These are phyloP conservation scores for Porites divaricata DNA, from an alignment of 92 coral and sea anemone genomes.

Conservation along the genomic window DNA sequence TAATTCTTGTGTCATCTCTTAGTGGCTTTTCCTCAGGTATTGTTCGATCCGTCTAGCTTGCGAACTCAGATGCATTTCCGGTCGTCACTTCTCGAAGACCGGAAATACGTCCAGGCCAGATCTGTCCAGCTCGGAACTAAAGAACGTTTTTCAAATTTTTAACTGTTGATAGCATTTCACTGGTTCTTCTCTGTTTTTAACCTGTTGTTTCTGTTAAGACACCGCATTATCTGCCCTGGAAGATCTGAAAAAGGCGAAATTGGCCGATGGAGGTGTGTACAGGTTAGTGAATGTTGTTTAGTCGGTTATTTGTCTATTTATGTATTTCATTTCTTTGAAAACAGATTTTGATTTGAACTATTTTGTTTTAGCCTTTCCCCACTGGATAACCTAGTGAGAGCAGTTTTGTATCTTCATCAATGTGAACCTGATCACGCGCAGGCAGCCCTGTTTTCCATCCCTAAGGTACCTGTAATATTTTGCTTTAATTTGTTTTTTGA, in stretches of 20 bases:
- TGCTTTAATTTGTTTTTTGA: slow-evolving; percentile 17
- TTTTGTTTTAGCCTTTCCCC: slow-evolving; percentile 64
- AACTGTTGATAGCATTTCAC: not conserved
- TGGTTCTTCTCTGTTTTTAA: not conserved
- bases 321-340: not conserved
- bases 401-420: slow-evolving; percentile 82
- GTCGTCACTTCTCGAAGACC: too few species aligned
- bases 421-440: slow-evolving; percentile 94
- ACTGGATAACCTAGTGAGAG: slow-evolving; percentile 85
- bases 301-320: too few species aligned
- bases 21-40: slow-evolving; percentile 89
- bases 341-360: not conserved
- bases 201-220: slow-evolving; percentile 31
- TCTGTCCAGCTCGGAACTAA: too few species aligned
- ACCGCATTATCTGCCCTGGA: slow-evolving; percentile 79
- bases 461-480: slow-evolving; percentile 59
- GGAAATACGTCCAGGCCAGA: too few species aligned
- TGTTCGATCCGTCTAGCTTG: not conserved
- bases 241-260: slow-evolving; percentile 74
- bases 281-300: slow-evolving; percentile 43
- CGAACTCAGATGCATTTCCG: not conserved
- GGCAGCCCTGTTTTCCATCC: slow-evolving; percentile 69
- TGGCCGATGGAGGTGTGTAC: slow-evolving; percentile 48
- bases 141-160: too few species aligned
- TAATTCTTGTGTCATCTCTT: slow-evolving; percentile 90